A percentile compares a stretch with the other conserved stretches of the same genome.
phyloP scores from a whole-genome alignment of 2,797 vertebrate genomes.

The Todus mexicanus region DNA sequence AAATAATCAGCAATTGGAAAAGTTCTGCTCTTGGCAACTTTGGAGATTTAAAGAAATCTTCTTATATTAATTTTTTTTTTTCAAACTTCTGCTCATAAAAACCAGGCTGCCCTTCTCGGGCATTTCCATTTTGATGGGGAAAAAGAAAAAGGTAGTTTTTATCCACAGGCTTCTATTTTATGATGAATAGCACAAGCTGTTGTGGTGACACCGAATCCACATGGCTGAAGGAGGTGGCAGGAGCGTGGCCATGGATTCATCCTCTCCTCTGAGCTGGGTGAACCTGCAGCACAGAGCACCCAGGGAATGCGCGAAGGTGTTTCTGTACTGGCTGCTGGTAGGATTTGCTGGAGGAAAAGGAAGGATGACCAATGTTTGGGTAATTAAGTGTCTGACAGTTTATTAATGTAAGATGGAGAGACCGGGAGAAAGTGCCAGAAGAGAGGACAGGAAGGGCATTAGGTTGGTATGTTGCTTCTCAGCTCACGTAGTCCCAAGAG shows the following conservation, averaged over 20 bases:
- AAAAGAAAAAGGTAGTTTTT: not conserved
- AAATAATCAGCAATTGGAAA: not conserved
- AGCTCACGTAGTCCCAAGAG: not conserved
- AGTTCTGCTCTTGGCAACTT: not conserved
- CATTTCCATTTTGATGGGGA: not conserved
- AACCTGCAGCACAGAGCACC: not conserved
- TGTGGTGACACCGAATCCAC: not conserved
- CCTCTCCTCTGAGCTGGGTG: not conserved
- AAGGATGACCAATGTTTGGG: slow-evolving; percentile 8
- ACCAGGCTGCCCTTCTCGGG: not conserved
- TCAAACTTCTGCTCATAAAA: not conserved
- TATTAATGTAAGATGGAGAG: slow-evolving; percentile 18
- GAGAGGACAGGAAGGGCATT: not conserved
- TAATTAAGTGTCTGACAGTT: slow-evolving; percentile 20
- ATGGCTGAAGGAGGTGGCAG: not conserved
- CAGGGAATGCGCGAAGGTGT: fast-evolving
- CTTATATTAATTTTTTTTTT: not conserved
- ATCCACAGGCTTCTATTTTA: not conserved
- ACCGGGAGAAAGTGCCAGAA: slow-evolving; percentile 47
- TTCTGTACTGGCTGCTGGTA: not conserved
- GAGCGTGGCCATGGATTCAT: not conserved
- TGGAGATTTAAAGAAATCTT: not conserved
- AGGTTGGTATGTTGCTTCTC: slow-evolving; percentile 7
- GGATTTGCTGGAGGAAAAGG: slow-evolving; percentile 17
- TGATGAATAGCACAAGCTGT: not conserved